A percentile compares a stretch with the other conserved stretches of the same genome.
phyloP scores from a whole-genome alignment of 2,797 vertebrate species.

The Smutsia gigantea region DNA sequence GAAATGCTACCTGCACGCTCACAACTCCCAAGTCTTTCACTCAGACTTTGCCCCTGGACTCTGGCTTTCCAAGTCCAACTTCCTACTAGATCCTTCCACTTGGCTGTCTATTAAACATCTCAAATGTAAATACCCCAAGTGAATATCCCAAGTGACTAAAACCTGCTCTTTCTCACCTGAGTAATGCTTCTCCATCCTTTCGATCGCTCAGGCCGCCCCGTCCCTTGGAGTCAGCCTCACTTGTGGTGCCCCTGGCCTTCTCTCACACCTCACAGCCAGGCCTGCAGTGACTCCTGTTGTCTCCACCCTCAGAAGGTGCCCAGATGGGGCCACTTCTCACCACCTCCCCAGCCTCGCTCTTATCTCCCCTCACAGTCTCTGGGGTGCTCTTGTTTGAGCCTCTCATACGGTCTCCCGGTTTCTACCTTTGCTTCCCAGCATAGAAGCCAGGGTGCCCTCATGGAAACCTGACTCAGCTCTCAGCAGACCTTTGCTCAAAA shows the following conservation, averaged over 20 bases:
- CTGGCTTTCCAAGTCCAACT: background rate
- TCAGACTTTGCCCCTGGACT: background rate
- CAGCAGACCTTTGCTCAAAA: background rate
- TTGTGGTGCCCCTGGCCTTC: background rate
- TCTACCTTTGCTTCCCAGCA: background rate
- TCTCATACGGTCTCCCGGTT: background rate
- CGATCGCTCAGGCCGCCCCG: background rate
- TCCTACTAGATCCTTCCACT: background rate
- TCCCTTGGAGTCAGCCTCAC: no score
- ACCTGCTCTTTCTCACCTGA: background rate
- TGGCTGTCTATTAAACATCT: background rate
- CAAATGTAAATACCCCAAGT: background rate
- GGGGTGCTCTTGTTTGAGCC: accelerated
- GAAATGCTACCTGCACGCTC: background rate
- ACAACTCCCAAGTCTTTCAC: background rate
- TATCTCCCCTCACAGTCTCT: background rate
- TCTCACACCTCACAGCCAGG: background rate
- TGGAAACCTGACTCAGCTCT: background rate
- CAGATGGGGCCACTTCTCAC: background rate
- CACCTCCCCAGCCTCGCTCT: background rate
- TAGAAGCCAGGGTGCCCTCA: background rate
- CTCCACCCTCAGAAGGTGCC: background rate
- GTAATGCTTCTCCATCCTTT: background rate
- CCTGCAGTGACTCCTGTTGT: background rate
- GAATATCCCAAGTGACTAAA: background rate